These are phyloP conservation scores for Drosophila busckii DNA, from an alignment of 1,140 invertebrate genomes.

Conservation along the genomic window DNA sequence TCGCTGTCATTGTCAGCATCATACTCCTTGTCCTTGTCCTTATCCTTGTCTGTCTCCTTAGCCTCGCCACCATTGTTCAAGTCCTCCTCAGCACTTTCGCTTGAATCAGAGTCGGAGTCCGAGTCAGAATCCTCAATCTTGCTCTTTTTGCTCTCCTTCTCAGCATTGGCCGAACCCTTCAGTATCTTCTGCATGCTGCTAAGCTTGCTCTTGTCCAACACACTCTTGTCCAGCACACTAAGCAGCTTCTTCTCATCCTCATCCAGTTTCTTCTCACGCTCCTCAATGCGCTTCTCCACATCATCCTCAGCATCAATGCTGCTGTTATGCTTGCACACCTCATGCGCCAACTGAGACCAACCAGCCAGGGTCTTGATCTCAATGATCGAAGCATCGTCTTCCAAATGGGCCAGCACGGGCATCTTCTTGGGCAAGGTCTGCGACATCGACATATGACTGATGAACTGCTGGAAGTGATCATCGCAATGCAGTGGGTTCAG, in stretches of 20 bases:
- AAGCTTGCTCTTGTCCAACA: slow-evolving; percentile 55
- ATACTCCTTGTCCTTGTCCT: slow-evolving; percentile 41
- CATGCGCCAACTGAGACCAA: slow-evolving; percentile 61
- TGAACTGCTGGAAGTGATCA: slow-evolving; percentile 81
- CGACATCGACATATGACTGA: slow-evolving; percentile 81
- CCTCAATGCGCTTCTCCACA: slow-evolving; percentile 59
- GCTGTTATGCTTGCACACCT: slow-evolving; percentile 63
- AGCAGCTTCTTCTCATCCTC: slow-evolving; percentile 72
- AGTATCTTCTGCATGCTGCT: slow-evolving; percentile 79
- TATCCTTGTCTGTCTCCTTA: slow-evolving; percentile 54
- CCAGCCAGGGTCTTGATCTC: slow-evolving; percentile 42
- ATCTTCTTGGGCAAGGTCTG: slow-evolving; percentile 79
- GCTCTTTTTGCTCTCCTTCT: slow-evolving; percentile 67
- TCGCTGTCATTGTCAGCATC: slow-evolving; percentile 67
- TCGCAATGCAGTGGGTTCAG: slow-evolving; percentile 84
- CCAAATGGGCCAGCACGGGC: slow-evolving; percentile 79
- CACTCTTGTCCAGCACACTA: slow-evolving; percentile 62
- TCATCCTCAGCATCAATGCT: slow-evolving; percentile 43
- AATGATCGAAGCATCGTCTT: slow-evolving; percentile 50
- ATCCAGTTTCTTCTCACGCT: slow-evolving; percentile 79
- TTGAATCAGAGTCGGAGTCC: too few relatives aligned
- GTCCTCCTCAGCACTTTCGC: slow-evolving; percentile 71
- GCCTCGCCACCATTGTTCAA: slow-evolving; percentile 78
- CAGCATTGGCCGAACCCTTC: slow-evolving; percentile 72
- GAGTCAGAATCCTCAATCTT: slow-evolving; percentile 78